Base-by-base conservation (phyloP, 1,140 invertebrate species). In the Eupristina koningsbergeri region DNA sequence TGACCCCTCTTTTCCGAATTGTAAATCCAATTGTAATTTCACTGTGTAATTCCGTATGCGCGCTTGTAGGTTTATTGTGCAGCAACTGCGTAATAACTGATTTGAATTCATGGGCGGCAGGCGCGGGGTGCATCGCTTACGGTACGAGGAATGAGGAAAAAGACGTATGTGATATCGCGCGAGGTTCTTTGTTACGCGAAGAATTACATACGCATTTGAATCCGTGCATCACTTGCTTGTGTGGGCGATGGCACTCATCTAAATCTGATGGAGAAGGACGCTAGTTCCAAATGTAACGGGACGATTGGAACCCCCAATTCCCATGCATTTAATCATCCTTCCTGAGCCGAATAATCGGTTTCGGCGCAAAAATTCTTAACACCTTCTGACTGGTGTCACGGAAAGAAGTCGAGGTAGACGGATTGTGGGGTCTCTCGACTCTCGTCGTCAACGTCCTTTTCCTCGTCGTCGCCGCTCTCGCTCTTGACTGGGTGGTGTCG, bases 321-420 rank as follows among this genome's bases (percentile, higher is more conserved):
- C 53, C 53, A 58, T 22, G 53, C 53, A 58, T 26, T 58, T 26
- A 26, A 13, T 58, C 19, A 58, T 58, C 53, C 53, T 19, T 22
- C 53, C 22, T 22, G 53, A 58, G 53, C 22, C 22, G 53, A 58
- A 58, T 58, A 58, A 58, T 58, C 53, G 53, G 53, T 26, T 58
- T 58, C 53, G 53, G 53, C 53, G 53, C 53, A 58, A 22, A 22
- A 58, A 22, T 22, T 58, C 53, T 58, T 58, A 58, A 58, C 53
- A 58, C 53, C 53, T 58, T 3, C 47, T 17, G 8, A 9, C 13
- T 2, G 34, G 11, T 0, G 67, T 19, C 5, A 13, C 15, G 19
- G 53, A 26, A 26, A 53, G 50, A 53, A 50, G 36, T 6, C 22
- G n/a, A 41, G 86, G 79, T 85, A 87, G 86, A 87, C 87, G 83